Base-by-base conservation (phyloP, 2,113 vertebrate genomes). In the Eira barbara region DNA sequence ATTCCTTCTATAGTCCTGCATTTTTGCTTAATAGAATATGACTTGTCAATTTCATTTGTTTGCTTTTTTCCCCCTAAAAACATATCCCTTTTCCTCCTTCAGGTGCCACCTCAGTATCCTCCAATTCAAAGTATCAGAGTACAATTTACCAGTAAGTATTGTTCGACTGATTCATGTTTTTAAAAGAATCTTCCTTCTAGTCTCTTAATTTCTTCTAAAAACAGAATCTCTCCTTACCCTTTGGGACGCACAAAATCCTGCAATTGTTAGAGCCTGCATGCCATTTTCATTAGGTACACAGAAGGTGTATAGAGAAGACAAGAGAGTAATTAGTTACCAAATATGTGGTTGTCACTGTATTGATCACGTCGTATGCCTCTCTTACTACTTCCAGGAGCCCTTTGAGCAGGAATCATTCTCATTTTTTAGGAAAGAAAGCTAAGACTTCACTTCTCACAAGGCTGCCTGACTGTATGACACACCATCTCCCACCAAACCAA, bases 121-220 rank as follows among this genome's bases (percentile, higher is more conserved):
- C 65, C 94, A 90, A 31, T 94, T 96, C 95, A 97, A 65, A 98
- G 84, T 57, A 97, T 98, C 47, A 74, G 1, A 85, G 80, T 71
- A 34, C 67, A 27, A 9, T 89, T 97, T 96, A 96, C 88, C 49
- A 25, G 98, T 98, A 94, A 98, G 98, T 98, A 95, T 57, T 49
- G 20, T 71, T 96, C 67, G 59, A 42, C n/a, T 36, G 71, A 82
- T 55, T 79, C 4, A 90, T 49, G 36, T 71, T 94, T 96, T 91
- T 45, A 36, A 80, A 91, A 91, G 31, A 82, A 13, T 93, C 57
- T 94, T 89, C 74, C 82, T 67, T 94, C n/a, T 34, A 63, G 63
- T 61, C 4, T 89, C 9, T 86, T 91, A 18, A 78, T 74, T 92
- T 96, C 25, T 39, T 89, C 39, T 7, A 73, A 93, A 71, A 23